A percentile compares a stretch with the other conserved stretches of the same genome.
phyloP scores from a whole-genome alignment of 2,113 vertebrate genomes.

The Eupsittula cactorum region DNA sequence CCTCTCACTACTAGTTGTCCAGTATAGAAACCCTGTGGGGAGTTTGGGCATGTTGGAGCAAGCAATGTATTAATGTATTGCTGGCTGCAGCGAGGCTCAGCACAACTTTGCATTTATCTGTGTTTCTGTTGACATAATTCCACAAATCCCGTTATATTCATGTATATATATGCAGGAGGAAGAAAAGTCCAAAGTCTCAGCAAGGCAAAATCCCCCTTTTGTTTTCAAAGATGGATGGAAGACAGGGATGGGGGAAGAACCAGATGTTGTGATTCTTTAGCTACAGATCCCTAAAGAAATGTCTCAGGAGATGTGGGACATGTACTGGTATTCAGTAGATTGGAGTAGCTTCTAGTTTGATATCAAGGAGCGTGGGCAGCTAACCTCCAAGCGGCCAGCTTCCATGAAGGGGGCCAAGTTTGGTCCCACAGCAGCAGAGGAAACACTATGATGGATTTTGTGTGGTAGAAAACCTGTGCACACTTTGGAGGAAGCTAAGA shows the following conservation, averaged over 20 bases:
- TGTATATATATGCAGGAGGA: background rate
- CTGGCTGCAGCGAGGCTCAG: background rate
- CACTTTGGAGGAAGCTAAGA: background rate
- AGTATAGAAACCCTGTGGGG: background rate
- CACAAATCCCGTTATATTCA: background rate
- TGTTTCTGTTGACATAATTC: background rate
- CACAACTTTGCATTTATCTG: background rate
- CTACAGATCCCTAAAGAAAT: background rate
- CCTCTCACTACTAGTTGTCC: background rate
- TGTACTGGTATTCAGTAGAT: background rate
- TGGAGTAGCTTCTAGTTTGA: background rate
- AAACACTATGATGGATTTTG: background rate
- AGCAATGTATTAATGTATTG: background rate
- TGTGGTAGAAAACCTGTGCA: background rate
- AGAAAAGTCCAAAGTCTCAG: background rate
- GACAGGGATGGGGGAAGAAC: background rate
- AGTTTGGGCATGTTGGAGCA: background rate
- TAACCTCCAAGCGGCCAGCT: background rate
- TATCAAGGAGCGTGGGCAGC: background rate
- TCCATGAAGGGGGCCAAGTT: background rate
- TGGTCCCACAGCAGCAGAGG: fast-evolving
- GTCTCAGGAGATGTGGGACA: background rate
- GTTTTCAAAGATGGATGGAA: background rate
- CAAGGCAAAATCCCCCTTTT: background rate
- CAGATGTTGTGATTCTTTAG: background rate